These are phyloP conservation scores for Mythimna albipuncta DNA, from an alignment of 2,888 invertebrate genomes.

Conservation along the genomic window DNA sequence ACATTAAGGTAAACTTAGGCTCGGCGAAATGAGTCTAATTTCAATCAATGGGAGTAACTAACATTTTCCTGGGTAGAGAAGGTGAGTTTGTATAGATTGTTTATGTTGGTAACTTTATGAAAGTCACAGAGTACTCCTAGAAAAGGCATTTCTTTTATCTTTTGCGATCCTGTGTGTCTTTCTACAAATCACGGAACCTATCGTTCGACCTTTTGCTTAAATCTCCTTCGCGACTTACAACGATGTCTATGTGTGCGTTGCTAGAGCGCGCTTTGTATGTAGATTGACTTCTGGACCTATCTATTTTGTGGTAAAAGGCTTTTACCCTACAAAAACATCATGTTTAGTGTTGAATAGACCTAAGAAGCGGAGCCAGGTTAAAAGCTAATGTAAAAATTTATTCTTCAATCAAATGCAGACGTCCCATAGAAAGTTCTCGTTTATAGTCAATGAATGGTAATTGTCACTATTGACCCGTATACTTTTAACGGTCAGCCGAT, in stretches of 20 bases:
- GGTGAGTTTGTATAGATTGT: background rate
- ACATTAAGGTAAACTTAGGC: conserved; percentile 28
- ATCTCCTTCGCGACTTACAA: too few species aligned
- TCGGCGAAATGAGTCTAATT: conserved; percentile 20
- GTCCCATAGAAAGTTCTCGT: conserved; percentile 4
- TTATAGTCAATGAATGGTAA: conserved; percentile 12
- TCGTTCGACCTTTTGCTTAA: too few species aligned
- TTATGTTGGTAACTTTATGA: background rate
- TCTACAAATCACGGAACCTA: too few species aligned
- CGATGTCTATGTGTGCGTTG: too few species aligned
- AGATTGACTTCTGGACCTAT: too few species aligned
- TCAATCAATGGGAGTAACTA: conserved; percentile 17
- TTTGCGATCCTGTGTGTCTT: too few species aligned
- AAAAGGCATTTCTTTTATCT: too few species aligned
- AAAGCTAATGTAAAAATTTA: background rate
- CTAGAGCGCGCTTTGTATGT: too few species aligned
- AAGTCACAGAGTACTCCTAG: too few species aligned
- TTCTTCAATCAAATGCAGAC: conserved; percentile 12
- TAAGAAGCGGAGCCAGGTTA: background rate
- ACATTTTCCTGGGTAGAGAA: conserved; percentile 10
- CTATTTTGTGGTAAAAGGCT: background rate
- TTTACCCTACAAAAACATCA: background rate
- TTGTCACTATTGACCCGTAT: conserved; percentile 15
- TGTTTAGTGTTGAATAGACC: background rate
- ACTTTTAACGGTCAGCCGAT: conserved; percentile 4